These are phyloP conservation scores for Ispidina lecontei DNA, from an alignment of 2,797 vertebrate genomes.

Conservation along the genomic window DNA sequence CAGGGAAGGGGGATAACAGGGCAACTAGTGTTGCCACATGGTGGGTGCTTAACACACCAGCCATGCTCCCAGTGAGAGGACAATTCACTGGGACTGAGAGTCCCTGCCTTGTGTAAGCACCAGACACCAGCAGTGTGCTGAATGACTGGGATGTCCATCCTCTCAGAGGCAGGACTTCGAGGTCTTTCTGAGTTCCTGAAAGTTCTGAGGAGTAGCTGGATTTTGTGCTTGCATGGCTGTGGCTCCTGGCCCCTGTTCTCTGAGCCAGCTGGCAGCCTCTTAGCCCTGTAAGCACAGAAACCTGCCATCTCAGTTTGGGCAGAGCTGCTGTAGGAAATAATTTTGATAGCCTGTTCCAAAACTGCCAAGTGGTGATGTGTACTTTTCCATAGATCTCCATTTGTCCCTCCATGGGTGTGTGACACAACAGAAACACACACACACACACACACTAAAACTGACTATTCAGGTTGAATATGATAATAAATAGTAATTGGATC, in stretches of 20 bases:
- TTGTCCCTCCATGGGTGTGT: not conserved
- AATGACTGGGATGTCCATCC: not conserved
- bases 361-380: not conserved
- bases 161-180: not conserved
- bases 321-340: not conserved
- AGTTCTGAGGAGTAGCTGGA: not conserved
- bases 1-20: not conserved
- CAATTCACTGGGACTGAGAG: not conserved
- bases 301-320: not conserved
- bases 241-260: not conserved
- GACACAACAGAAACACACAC: not conserved
- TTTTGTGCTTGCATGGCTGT: not conserved
- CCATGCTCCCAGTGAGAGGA: not conserved
- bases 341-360: not conserved
- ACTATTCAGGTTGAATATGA: not conserved
- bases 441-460: not conserved
- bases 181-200: not conserved
- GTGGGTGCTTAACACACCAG: not conserved
- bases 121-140: not conserved
- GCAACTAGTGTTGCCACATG: not conserved
- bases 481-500: not conserved
- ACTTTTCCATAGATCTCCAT: not conserved
- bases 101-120: not conserved
- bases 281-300: not conserved
- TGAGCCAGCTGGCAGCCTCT: not conserved